Evolutionary conservation across 2,888 invertebrate species (phyloP).

Genomic region (Heliconius cydno): DNA sequence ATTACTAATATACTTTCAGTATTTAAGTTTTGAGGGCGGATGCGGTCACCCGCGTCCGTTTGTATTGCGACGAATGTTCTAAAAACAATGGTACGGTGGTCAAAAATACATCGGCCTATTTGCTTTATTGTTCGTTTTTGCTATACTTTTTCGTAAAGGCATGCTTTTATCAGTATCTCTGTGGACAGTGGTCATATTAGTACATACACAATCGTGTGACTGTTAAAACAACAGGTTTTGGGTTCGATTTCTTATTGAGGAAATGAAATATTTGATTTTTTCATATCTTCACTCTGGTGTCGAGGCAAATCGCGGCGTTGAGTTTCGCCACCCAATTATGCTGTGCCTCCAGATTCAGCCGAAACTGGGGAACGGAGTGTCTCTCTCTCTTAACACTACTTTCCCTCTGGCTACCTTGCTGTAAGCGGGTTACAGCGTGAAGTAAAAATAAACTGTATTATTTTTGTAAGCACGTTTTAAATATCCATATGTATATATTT

Average conservation of each 20-base stretch:
- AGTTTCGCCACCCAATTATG: too few relatives aligned
- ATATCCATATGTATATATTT: neutral
- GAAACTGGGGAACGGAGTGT: too few relatives aligned
- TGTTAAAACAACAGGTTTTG: too few relatives aligned
- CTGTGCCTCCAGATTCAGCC: too few relatives aligned
- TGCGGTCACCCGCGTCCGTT: constrained; percentile 54
- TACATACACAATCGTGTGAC: too few relatives aligned
- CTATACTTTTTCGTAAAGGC: neutral
- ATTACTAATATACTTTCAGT: neutral
- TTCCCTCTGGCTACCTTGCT: too few relatives aligned
- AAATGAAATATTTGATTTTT: too few relatives aligned
- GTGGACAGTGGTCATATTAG: neutral
- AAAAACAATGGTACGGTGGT: constrained; percentile 26
- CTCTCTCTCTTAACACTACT: too few relatives aligned
- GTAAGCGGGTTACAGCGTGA: too few relatives aligned
- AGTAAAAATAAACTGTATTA: neutral
- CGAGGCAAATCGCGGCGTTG: too few relatives aligned
- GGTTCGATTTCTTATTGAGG: too few relatives aligned
- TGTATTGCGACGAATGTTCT: constrained; percentile 12
- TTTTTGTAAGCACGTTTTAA: neutral
- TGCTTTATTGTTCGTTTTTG: constrained; percentile 15
- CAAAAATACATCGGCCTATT: constrained; percentile 22
- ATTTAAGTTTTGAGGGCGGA: constrained; percentile 50
- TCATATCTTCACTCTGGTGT: too few relatives aligned
- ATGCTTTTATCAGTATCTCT: neutral